phyloP scores from a whole-genome alignment of 2,888 invertebrate genomes.

The Ectemnius continuus region DNA sequence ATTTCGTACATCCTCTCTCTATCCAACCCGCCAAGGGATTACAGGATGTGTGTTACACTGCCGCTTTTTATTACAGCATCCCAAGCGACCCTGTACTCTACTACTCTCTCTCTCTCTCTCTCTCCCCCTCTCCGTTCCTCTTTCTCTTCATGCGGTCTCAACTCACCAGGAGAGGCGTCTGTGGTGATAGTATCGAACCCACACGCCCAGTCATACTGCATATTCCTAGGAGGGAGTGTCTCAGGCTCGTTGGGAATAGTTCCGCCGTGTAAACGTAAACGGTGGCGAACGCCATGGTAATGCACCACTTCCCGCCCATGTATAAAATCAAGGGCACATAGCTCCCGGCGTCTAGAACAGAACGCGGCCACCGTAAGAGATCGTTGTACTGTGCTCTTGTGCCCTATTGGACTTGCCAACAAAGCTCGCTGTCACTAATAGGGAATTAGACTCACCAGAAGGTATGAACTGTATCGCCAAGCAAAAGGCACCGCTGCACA shows the following conservation, averaged over 20 bases:
- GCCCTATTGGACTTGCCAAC: neutral
- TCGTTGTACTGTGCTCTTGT: too few species aligned
- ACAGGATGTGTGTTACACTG: neutral
- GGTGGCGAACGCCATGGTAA: constrained; percentile 84
- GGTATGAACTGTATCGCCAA: constrained; percentile 82
- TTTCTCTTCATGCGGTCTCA: constrained; percentile 9
- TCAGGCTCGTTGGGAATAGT: constrained; percentile 84
- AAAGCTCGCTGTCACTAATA: neutral
- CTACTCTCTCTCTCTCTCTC: too few species aligned
- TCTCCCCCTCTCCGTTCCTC: too few species aligned
- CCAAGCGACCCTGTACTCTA: too few species aligned
- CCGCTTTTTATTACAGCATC: neutral
- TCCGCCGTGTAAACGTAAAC: constrained; percentile 85
- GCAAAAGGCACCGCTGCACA: constrained; percentile 83
- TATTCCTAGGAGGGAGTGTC: constrained; percentile 83
- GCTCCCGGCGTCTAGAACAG: constrained; percentile 76
- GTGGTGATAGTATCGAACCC: constrained; percentile 85
- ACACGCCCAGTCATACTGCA: constrained; percentile 85
- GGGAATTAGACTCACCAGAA: constrained; percentile 74
- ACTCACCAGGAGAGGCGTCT: constrained; percentile 83
- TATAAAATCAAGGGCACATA: constrained; percentile 80
- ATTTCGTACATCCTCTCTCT: neutral
- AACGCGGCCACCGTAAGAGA: too few species aligned
- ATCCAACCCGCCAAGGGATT: neutral
- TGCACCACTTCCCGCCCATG: constrained; percentile 83